Conservation (phyloP, 2,797 vertebrate genomes). For the Novumbra hubbsi region DNA sequence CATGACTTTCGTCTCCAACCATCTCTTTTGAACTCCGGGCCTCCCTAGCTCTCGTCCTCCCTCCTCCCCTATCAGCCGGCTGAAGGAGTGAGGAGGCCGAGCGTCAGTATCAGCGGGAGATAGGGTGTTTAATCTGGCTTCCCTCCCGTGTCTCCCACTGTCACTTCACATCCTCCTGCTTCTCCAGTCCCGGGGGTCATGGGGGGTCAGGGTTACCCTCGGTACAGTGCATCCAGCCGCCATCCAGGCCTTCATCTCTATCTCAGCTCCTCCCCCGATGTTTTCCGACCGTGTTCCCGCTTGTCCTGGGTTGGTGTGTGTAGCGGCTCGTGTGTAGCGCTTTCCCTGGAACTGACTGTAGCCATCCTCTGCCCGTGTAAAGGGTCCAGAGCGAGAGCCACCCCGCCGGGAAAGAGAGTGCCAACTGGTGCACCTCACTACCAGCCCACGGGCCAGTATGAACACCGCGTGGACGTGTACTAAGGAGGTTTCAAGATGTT, state of each 20-base stretch:
- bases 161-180: background rate
- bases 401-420: too few relatives aligned
- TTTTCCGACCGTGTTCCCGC: conserved; percentile 16
- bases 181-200: background rate
- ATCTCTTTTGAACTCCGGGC: conserved; percentile 10
- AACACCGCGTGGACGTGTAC: too few relatives aligned
- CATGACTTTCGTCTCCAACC: conserved; percentile 36
- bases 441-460: too few relatives aligned
- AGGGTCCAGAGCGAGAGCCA: background rate
- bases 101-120: background rate
- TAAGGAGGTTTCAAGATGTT: background rate
- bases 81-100: background rate
- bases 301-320: background rate
- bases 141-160: conserved; percentile 26
- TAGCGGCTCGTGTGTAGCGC: background rate
- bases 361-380: background rate
- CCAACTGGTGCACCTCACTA: too few relatives aligned
- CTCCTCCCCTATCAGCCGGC: conserved; percentile 17
- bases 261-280: background rate
- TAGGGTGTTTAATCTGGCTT: conserved; percentile 1
- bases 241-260: conserved; percentile 20
- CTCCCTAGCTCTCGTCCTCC: background rate
- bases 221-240: background rate
- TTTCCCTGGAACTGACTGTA: background rate
- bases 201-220: background rate